Evolutionary conservation across 2,888 invertebrate genomes (phyloP), one percentile per base, ranked within the genome.

Genomic region (Aphrophora alni): DNA sequence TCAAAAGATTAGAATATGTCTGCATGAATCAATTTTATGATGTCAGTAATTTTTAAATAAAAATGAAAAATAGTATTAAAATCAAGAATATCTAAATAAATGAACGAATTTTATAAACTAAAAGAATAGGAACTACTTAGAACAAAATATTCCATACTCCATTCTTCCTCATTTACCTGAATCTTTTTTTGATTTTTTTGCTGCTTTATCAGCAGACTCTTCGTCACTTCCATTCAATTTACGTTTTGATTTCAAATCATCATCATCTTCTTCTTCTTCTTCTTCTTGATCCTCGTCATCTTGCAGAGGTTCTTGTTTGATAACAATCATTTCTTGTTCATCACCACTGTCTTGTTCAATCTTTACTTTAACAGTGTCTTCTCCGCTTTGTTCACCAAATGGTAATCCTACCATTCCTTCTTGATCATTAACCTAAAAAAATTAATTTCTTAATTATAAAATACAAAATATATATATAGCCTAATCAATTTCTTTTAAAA

Each of bases 241-340:
- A 28, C 80, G 81, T 75, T 82, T 83, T 71, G 82, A 82, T 78
- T 83, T 84, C 21, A 83, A 82, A 72, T 85, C 83, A 76, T 83
- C 81, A 71, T 83, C 83, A 14, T 81, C 82, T 59, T 82, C 70
- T 17, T 83, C 83, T 25, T 80, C 80, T 80, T 83, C 81, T 51
- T 78, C 79, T 71, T 80, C 80, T 69, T 27, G 51, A 21, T 68
- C 59, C 12, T 77, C 77, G 2, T 77, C 77, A 12, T 77, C 59
- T 59, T 59, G 59, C 21, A 59, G n/a, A 7, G 59, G 59, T 8
- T 59, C 59, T 33, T 78, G 80, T 38, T 27, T 76, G 21, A 77
- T 68, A 74, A 73, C 82, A 38, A 59, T 78, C 75, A 75, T 74
- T 76, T 71, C 75, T 77, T 81, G 80, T 38, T 81, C 81, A 12